Base-by-base conservation (phyloP, 2,888 invertebrate genomes). In the Anodontia alba region DNA sequence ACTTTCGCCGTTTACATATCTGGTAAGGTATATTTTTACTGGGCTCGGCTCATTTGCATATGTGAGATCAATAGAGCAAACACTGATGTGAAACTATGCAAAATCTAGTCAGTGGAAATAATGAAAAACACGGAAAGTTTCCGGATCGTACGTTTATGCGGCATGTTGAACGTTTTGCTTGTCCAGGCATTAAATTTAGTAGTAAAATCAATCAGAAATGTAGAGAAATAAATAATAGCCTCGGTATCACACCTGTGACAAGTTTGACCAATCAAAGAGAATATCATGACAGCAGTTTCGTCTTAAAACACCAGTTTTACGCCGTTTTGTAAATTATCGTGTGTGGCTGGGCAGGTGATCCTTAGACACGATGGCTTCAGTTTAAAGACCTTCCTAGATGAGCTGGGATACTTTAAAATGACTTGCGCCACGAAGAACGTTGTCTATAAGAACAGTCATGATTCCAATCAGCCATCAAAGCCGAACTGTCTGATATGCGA, bases 31-130 rank as follows among this genome's bases (percentile, higher is more conserved):
- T n/a, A n/a, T n/a, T n/a, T n/a, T n/a, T n/a, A 38, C 38, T 38
- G 38, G 12, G 38, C 12, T 12, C 38, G 38, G 1, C 17, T 62
- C 33, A 62, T 62, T 62, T 62, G 62, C 31, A 62, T 62, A 62
- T 23, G 31, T 62, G 2, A 29, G 62, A 62, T 62, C 62, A 62
- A 62, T 62, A 62, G 12, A 33, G 7, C 62, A 62, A 62, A 23
- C 38, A 20, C 62, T 33, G 33, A 62, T 62, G 62, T 23, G 62
- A 62, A 62, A 62, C 62, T 62, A 62, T 62, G 62, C 62, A 62
- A 62, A 62, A 62, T 29, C 12, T 62, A 33, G 62, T 62, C 33
- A 33, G 33, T 33, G 29, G 62, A 62, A 62, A 31, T 23, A 62
- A 62, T 62, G 10, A 62, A 57, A 62, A 8, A 17, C 31, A 29